phyloP scores from a whole-genome alignment of 2,113 vertebrate species.

The Dasyornis broadbenti region DNA sequence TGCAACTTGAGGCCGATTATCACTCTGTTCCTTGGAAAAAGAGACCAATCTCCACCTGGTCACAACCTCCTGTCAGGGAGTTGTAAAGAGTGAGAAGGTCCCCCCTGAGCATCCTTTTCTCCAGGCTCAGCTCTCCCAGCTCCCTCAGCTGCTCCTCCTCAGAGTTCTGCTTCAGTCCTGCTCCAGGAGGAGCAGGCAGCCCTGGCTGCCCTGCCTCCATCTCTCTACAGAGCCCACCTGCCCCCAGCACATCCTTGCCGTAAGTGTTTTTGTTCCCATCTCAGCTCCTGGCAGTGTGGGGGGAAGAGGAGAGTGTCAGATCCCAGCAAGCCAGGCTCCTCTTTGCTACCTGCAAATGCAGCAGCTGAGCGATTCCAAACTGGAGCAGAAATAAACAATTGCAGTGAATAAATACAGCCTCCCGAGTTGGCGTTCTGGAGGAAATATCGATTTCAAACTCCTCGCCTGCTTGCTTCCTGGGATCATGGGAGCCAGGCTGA shows the following conservation, averaged over 20 bases:
- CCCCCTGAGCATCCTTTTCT: background rate
- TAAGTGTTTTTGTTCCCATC: background rate
- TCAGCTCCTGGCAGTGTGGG: background rate
- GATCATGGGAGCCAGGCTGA: fast-evolving
- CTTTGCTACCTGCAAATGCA: background rate
- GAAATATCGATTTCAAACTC: background rate
- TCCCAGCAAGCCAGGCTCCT: background rate
- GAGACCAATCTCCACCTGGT: no score
- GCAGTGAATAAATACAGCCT: background rate
- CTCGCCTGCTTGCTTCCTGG: background rate
- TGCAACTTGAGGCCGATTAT: background rate
- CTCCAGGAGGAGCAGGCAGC: background rate
- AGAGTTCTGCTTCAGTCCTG: background rate
- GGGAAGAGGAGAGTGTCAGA: background rate
- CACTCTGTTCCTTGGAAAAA: background rate
- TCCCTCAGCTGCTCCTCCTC: background rate
- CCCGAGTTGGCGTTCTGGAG: fast-evolving
- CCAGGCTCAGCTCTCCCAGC: background rate
- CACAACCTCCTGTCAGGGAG: background rate
- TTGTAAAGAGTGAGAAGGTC: background rate
- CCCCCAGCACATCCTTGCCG: background rate
- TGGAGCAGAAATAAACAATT: background rate
- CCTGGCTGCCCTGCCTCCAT: background rate
- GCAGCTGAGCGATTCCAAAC: background rate
- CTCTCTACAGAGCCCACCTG: background rate